These are phyloP conservation scores for Eulemur albifrons DNA, from an alignment of 2,797 vertebrate species.

Conservation along the genomic window DNA sequence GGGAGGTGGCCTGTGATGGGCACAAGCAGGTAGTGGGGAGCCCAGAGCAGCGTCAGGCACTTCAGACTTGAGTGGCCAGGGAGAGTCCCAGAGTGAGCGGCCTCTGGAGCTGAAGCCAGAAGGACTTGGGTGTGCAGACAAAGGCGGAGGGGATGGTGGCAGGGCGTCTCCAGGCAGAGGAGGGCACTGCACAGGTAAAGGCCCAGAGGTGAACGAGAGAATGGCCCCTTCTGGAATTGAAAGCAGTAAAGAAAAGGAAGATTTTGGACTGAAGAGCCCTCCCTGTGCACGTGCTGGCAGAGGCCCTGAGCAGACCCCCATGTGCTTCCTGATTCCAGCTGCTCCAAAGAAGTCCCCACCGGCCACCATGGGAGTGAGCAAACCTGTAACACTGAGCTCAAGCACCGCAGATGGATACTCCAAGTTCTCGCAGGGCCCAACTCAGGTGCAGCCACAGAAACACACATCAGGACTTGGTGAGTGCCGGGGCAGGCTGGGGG, in stretches of 20 bases:
- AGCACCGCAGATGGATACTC: neutral
- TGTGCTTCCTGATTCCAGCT: neutral
- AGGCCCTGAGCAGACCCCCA: neutral
- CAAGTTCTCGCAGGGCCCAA: neutral
- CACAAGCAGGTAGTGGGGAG: neutral
- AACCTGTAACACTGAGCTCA: neutral
- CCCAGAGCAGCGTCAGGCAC: neutral
- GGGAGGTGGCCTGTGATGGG: neutral
- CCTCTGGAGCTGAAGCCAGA: neutral
- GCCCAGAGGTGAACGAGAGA: neutral
- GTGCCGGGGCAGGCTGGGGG: neutral
- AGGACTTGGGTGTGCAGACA: neutral
- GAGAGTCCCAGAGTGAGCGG: neutral
- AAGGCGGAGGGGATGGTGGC: neutral
- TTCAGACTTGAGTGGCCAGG: neutral
- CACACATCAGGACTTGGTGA: constrained; percentile 27
- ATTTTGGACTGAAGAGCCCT: neutral
- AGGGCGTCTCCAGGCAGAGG: neutral
- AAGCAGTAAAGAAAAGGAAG: neutral
- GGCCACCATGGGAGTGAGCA: neutral
- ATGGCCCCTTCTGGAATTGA: neutral
- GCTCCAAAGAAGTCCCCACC: neutral
- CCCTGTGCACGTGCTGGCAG: too few relatives aligned
- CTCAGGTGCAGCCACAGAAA: constrained; percentile 29
- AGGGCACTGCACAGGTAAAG: neutral